Percentiles rank a stretch among this genome's conserved stretches.
Evolutionary conservation across 2,888 invertebrate species (phyloP).

Genomic region (Petrophora chlorosata): DNA sequence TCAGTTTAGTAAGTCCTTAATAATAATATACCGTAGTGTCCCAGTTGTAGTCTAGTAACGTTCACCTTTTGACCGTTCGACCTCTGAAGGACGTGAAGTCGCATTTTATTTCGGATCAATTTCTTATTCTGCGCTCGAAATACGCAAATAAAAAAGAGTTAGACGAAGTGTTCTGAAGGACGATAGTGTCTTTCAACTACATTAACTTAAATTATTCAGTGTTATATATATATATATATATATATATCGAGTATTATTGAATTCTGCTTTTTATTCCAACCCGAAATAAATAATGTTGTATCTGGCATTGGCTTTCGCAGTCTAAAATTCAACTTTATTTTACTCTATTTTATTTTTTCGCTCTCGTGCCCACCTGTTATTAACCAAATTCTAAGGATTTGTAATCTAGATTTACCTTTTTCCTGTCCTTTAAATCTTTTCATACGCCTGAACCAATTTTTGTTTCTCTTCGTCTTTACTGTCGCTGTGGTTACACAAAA

Average conservation of each 20-base stretch:
- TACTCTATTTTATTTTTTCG: conserved; percentile 1
- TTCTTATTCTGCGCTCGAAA: conserved; percentile 22
- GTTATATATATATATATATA: no score
- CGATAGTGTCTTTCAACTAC: conserved; percentile 10
- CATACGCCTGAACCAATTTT: conserved; percentile 1
- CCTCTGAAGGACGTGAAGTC: conserved; percentile 28
- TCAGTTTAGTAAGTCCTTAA: conserved; percentile 23
- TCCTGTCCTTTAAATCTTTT: conserved; percentile 7
- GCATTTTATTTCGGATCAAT: conserved; percentile 27
- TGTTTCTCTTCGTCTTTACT: neutral
- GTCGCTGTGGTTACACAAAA: neutral
- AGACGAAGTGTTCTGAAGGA: conserved; percentile 11
- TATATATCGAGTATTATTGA: neutral
- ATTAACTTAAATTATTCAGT: conserved; percentile 12
- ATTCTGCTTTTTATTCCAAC: neutral
- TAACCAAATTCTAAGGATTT: conserved; percentile 4
- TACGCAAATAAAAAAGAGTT: conserved; percentile 15
- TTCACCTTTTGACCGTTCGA: conserved; percentile 33
- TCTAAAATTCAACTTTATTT: neutral
- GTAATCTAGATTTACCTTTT: conserved; percentile 1
- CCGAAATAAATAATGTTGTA: neutral
- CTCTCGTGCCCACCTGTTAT: neutral
- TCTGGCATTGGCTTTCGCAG: neutral
- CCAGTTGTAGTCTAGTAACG: neutral
- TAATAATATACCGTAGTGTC: neutral